Base-by-base conservation (phyloP, 2,888 invertebrate species). In the Mimumesa dahlbomi region DNA sequence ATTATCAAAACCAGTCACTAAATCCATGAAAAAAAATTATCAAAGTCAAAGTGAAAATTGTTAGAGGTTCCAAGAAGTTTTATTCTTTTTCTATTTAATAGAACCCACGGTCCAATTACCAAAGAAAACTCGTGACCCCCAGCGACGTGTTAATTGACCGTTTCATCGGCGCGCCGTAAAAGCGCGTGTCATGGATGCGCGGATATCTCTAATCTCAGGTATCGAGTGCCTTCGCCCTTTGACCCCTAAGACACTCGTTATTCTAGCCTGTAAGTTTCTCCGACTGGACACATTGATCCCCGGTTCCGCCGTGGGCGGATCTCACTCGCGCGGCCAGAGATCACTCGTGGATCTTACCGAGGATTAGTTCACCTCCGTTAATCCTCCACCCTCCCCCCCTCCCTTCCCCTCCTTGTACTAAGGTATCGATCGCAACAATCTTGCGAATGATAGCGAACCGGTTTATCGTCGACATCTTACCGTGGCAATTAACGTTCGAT, bases 201-300 rank as follows among this genome's bases (percentile, higher is more conserved):
- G 34, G 43, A 22, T 64, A 58, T 63, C 59, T 31, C 31, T 0
- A 40, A 52, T 75, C 63, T 67, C 59, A 34, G 21, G 31, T 29
- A 62, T 45, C 48, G 71, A 52, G 38, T 38, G 49, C 21, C 58
- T 31, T 21, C 46, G 67, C 66, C 42, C 66, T 53, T 36, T 57
- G 48, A 71, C 59, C 71, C 31, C 65, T 14, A 19, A 62, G 52
- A 73, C 69, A 59, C 66, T 61, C 57, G 56, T 65, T 61, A 54
- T 43, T 36, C 36, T 13, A 66, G 48, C 61, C 50, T 16, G 38
- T 14, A 18, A 48, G 61, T 56, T 59, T 59, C 63, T 59, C 56
- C 66, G 46, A 58, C 45, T 59, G 73, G 49, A 69, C 62, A 43
- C 65, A 42, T 62, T 53, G 77, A 65, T 76, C 65, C 68, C 48